These are phyloP conservation scores for Halichoeres trimaculatus DNA, from an alignment of 2,113 vertebrate species.

Conservation along the genomic window DNA sequence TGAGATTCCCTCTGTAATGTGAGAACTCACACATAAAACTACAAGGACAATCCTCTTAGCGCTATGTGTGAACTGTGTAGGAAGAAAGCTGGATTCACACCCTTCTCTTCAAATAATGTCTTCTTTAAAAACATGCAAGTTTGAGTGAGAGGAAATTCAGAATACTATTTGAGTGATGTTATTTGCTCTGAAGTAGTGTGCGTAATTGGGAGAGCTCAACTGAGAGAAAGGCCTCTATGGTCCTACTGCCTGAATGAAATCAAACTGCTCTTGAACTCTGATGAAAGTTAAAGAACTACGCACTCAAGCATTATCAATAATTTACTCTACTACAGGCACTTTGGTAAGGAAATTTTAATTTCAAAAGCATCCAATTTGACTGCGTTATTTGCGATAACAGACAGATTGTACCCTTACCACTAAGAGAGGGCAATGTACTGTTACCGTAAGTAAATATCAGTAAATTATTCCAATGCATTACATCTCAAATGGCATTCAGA, in stretches of 20 bases:
- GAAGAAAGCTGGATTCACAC: constrained; percentile 30
- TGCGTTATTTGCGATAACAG: not conserved
- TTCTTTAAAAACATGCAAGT: constrained; percentile 26
- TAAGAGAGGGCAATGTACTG: not conserved
- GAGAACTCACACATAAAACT: constrained; percentile 43
- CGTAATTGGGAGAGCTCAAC: not conserved
- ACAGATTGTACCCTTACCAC: not conserved
- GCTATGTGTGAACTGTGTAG: constrained; percentile 40
- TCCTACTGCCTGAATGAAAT: not conserved
- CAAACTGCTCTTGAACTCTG: not conserved
- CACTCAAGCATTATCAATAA: not conserved
- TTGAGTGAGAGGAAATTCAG: not conserved
- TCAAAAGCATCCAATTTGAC: not conserved
- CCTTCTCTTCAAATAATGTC: constrained; percentile 41
- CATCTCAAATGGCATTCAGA: not conserved
- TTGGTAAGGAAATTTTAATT: not conserved
- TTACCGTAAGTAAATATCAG: not conserved
- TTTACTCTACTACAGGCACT: not conserved
- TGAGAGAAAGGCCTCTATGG: not conserved
- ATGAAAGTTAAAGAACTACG: not conserved
- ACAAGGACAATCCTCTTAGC: constrained; percentile 55
- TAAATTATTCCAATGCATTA: not conserved
- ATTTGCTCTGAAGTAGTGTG: constrained; percentile 10
- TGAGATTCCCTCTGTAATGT: constrained; percentile 25
- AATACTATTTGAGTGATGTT: not conserved